Conservation (phyloP, 2,113 vertebrate species). For the Cephalopholis sonnerati region DNA sequence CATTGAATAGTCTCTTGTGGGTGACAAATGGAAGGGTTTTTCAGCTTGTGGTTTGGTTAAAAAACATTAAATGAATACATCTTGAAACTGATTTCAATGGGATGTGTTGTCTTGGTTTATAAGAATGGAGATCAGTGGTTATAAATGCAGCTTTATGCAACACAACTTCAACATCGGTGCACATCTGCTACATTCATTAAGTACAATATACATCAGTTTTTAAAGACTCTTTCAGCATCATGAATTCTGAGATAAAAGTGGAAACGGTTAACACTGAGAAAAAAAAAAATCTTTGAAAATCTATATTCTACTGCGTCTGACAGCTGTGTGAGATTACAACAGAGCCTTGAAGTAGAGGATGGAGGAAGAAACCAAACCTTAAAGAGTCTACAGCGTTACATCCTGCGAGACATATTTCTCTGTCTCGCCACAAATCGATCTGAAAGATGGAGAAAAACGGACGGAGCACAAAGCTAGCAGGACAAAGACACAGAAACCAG, state of each 20-base stretch:
- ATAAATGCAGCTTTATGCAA: conserved; percentile 20
- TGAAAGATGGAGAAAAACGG: conserved; percentile 51
- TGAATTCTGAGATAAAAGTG: conserved; percentile 16
- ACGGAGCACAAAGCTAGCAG: conserved; percentile 26
- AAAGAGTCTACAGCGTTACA: conserved; percentile 53
- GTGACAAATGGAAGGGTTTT: conserved; percentile 61
- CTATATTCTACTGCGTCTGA: conserved; percentile 36
- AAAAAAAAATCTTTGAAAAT: conserved; percentile 23
- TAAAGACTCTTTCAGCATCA: conserved; percentile 13
- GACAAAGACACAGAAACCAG: conserved; percentile 60
- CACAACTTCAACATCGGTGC: not conserved
- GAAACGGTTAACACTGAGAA: not conserved
- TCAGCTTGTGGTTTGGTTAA: conserved; percentile 71
- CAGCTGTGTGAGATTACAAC: conserved; percentile 61
- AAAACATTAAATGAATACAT: conserved; percentile 69
- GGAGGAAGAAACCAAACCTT: conserved; percentile 43
- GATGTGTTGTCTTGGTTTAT: conserved; percentile 4
- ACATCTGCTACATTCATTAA: conserved; percentile 14
- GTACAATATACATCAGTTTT: conserved; percentile 1
- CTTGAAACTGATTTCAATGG: conserved; percentile 27
- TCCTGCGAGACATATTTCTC: conserved; percentile 52
- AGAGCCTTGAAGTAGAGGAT: conserved; percentile 48
- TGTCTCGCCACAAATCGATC: conserved; percentile 56
- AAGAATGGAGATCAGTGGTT: not conserved
- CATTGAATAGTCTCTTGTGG: conserved; percentile 49